Evolutionary conservation across 2,888 invertebrate species (phyloP), one percentile per base, ranked within the genome.

Genomic region (Drosophila testacea): DNA sequence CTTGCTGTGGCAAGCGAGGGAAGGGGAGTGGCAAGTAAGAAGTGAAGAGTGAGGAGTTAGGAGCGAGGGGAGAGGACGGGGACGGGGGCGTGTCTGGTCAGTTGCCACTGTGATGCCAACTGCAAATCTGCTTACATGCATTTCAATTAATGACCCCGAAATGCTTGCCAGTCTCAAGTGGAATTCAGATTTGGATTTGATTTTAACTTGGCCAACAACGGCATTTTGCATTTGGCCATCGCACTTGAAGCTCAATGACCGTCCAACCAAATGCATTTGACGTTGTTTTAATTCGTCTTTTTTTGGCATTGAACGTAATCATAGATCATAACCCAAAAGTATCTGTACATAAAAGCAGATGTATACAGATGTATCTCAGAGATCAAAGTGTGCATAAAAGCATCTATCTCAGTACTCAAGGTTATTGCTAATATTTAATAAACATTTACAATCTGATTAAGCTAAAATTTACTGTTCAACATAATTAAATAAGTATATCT

Each of bases 191-290:
- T 73, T 63, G 32, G 34, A 42, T 52, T 74, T 46, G 34, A 32
- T 30, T 54, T 56, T n/a, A n/a, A 36, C 42, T 55, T 56, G 38
- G 27, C 48, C 41, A 27, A 55, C 27, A 39, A 39, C 50, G 10
- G 16, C 41, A 47, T 52, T 50, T 44, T 51, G 38, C 47, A 10
- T 51, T 65, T 51, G 42, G 46, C 36, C 44, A 39, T 7, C 39
- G 39, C 64, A 72, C 79, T 78, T 69, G 72, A 75, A 54, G 82
- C 83, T 73, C 81, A 79, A 70, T 79, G 82, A 79, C 73, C 81
- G 67, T 61, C 48, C 57, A n/a, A 34, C n/a, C 57, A 67, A 48
- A 59, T 44, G 48, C 74, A 72, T 69, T 73, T 60, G 70, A 56
- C 64, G 59, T 51, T 66, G 56, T 32, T 48, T 32, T 46, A 41